A percentile compares a stretch with the other conserved stretches of the same genome.
phyloP scores from a whole-genome alignment of 2,797 vertebrate genomes.

The Poeciliopsis infans region DNA sequence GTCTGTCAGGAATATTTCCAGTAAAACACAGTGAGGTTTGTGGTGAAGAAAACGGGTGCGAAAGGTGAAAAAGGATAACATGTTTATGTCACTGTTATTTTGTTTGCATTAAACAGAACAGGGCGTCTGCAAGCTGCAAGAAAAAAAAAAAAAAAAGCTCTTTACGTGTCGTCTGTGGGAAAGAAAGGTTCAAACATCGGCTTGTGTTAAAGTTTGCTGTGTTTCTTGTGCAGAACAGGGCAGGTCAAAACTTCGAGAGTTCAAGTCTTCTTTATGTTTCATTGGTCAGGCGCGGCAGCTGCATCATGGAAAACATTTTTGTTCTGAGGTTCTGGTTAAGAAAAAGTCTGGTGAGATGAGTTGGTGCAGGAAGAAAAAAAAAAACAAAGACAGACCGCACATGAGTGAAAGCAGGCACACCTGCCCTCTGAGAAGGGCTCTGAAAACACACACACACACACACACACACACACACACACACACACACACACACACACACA shows the following conservation, averaged over 20 bases:
- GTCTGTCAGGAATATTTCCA: background rate
- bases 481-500: background rate
- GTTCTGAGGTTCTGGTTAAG: background rate
- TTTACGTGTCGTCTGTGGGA: background rate
- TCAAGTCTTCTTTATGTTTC: background rate
- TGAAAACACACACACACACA: background rate
- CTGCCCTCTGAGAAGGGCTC: background rate
- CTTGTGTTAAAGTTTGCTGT: background rate
- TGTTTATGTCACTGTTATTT: background rate
- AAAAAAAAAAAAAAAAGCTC: background rate
- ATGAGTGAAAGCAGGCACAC: background rate
- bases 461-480: background rate
- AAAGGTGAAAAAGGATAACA: background rate
- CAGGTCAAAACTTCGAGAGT: background rate
- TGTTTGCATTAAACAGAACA: background rate
- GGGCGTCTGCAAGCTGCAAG: background rate
- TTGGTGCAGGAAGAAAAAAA: background rate
- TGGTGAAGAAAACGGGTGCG: background rate
- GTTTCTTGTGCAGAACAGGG: background rate
- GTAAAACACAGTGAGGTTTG: background rate
- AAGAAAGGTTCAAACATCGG: background rate
- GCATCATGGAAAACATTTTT: slow-evolving; percentile 1
- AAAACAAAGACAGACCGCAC: background rate
- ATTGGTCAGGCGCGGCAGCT: background rate
- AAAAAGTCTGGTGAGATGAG: background rate